These are phyloP conservation scores for Oscheius sp. DNA, from an alignment of 2,888 invertebrate species.

Conservation along the genomic window DNA sequence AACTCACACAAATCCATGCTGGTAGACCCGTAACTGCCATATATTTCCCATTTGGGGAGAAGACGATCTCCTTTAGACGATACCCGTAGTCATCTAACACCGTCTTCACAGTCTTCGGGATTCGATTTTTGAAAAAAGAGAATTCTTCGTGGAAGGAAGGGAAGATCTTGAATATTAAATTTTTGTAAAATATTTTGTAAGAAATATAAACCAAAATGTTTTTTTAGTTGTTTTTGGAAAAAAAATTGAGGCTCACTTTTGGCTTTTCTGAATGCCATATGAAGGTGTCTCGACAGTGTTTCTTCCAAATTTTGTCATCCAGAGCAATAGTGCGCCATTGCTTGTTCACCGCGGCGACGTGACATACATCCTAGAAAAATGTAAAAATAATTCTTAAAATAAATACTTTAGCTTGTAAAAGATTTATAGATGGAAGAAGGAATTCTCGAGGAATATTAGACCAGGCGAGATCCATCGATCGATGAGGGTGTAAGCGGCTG, in stretches of 20 bases:
- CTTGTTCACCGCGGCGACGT: slow-evolving; percentile 9
- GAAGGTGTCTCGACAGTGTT: neutral
- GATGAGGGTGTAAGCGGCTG: slow-evolving; percentile 16
- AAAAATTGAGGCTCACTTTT: neutral
- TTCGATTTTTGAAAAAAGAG: slow-evolving; percentile 16
- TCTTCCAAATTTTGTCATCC: slow-evolving; percentile 1
- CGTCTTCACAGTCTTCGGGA: neutral
- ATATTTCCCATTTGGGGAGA: slow-evolving; percentile 8
- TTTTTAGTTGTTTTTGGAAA: no score
- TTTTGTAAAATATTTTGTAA: neutral
- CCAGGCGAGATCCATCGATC: slow-evolving; percentile 18
- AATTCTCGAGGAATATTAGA: slow-evolving; percentile 12
- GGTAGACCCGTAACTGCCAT: slow-evolving; percentile 22
- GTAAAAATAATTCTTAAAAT: neutral
- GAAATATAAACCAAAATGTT: neutral
- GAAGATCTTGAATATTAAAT: neutral
- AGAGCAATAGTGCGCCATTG: slow-evolving; percentile 2
- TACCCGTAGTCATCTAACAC: slow-evolving; percentile 15
- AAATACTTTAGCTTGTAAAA: slow-evolving; percentile 6
- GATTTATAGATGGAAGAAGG: neutral
- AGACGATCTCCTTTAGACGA: neutral
- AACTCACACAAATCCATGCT: slow-evolving; percentile 25
- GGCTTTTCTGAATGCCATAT: slow-evolving; percentile 1
- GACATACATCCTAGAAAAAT: slow-evolving; percentile 6
- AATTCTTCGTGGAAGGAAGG: slow-evolving; percentile 15